phyloP scores from a whole-genome alignment of 2,113 vertebrate species.

The Eurystomus gularis region DNA sequence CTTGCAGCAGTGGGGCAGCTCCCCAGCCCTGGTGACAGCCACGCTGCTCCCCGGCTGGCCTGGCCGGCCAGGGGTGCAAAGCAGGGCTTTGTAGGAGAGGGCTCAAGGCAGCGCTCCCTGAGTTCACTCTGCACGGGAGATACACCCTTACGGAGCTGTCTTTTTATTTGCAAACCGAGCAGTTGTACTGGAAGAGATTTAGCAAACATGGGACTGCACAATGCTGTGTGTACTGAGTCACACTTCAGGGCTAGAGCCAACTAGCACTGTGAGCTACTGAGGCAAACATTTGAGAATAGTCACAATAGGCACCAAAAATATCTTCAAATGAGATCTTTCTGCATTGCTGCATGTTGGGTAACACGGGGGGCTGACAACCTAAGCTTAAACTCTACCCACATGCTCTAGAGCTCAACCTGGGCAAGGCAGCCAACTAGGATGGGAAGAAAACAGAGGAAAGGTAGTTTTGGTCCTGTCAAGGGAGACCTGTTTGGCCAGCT shows the following conservation, averaged over 20 bases:
- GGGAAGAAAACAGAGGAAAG: background rate
- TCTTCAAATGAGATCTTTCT: conserved; percentile 55
- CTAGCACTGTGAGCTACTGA: conserved; percentile 46
- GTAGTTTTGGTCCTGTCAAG: background rate
- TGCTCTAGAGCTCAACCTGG: conserved; percentile 12
- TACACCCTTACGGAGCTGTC: background rate
- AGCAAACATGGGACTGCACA: conserved; percentile 50
- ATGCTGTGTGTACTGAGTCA: conserved; percentile 52
- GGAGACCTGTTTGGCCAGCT: background rate
- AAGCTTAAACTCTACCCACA: conserved; percentile 4
- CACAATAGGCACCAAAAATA: conserved; percentile 68
- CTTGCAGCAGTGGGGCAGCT: background rate
- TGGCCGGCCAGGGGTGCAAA: background rate
- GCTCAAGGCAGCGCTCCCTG: background rate
- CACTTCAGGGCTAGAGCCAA: conserved; percentile 53
- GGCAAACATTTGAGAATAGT: conserved; percentile 59
- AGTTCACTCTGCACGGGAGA: background rate
- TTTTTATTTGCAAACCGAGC: conserved; percentile 65
- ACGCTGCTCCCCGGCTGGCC: accelerated
- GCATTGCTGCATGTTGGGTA: conserved; percentile 42
- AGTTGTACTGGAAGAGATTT: conserved; percentile 54
- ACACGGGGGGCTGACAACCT: conserved; percentile 20
- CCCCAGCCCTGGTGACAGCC: background rate
- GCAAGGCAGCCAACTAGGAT: background rate
- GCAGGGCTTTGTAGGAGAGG: background rate